phyloP scores from a whole-genome alignment of 2,113 vertebrate species.

The Oceanodroma tethys region DNA sequence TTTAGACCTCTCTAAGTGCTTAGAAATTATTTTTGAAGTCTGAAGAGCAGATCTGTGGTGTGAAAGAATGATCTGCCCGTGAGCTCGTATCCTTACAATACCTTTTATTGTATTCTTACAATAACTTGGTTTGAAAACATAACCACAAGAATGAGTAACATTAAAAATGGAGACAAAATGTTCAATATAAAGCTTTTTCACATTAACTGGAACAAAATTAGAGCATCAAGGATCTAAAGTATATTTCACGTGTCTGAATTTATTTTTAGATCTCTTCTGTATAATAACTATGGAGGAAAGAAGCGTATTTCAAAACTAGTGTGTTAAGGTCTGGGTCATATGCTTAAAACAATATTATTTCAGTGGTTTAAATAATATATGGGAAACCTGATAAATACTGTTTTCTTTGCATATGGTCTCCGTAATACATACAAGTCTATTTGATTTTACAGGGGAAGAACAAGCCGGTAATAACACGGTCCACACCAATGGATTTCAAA shows the following conservation, averaged over 20 bases:
- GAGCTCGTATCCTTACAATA: background rate
- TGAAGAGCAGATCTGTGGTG: conserved; percentile 16
- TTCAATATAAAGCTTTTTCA: background rate
- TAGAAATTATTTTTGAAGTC: conserved; percentile 39
- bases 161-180: background rate
- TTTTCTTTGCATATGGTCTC: background rate
- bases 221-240: background rate
- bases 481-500: background rate
- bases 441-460: background rate
- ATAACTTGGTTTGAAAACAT: background rate
- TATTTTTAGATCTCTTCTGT: background rate
- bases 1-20: conserved; percentile 26
- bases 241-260: background rate
- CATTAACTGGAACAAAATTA: background rate
- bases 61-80: background rate
- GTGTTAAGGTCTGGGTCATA: background rate
- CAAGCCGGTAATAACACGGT: background rate
- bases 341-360: background rate
- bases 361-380: background rate
- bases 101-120: background rate
- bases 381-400: background rate
- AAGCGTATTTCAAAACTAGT: background rate
- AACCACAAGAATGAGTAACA: background rate
- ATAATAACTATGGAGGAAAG: background rate
- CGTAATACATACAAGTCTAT: background rate